These are phyloP conservation scores for Thymelicus lineola DNA, from an alignment of 2,888 invertebrate species.

Conservation along the genomic window DNA sequence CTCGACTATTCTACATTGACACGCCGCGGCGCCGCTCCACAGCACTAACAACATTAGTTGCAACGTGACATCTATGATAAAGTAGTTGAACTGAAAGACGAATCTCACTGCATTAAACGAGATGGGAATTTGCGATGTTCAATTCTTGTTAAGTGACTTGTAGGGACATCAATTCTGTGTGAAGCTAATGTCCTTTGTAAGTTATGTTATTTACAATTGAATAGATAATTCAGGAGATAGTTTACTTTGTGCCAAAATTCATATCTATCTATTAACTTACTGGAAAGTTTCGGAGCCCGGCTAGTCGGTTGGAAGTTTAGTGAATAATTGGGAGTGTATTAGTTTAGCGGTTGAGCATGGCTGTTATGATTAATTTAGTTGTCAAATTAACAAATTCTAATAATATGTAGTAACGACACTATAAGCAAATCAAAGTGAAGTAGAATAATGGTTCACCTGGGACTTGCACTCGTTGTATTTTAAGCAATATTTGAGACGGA, in stretches of 20 bases:
- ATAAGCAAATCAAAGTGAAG: too few relatives aligned
- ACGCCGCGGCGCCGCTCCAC: too few relatives aligned
- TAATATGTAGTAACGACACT: too few relatives aligned
- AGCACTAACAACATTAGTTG: slow-evolving; percentile 13
- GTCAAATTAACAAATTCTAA: too few relatives aligned
- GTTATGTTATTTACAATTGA: slow-evolving; percentile 2
- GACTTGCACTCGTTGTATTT: too few relatives aligned
- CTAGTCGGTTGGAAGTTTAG: too few relatives aligned
- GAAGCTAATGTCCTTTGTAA: slow-evolving; percentile 16
- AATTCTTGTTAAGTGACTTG: slow-evolving; percentile 35
- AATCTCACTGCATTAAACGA: slow-evolving; percentile 39
- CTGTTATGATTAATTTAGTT: too few relatives aligned
- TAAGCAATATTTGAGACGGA: too few relatives aligned
- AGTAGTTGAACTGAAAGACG: slow-evolving; percentile 38
- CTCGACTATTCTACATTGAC: background rate
- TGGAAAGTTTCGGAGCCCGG: background rate
- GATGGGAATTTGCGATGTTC: slow-evolving; percentile 41
- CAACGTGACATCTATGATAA: slow-evolving; percentile 39
- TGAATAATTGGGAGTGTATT: too few relatives aligned
- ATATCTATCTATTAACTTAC: background rate
- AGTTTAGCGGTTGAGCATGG: too few relatives aligned
- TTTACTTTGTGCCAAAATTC: background rate
- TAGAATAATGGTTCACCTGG: too few relatives aligned
- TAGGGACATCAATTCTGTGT: slow-evolving; percentile 15
- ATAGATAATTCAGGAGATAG: background rate